Conservation (phyloP, 2,113 vertebrate species). For the Xyliphius kryptos region DNA sequence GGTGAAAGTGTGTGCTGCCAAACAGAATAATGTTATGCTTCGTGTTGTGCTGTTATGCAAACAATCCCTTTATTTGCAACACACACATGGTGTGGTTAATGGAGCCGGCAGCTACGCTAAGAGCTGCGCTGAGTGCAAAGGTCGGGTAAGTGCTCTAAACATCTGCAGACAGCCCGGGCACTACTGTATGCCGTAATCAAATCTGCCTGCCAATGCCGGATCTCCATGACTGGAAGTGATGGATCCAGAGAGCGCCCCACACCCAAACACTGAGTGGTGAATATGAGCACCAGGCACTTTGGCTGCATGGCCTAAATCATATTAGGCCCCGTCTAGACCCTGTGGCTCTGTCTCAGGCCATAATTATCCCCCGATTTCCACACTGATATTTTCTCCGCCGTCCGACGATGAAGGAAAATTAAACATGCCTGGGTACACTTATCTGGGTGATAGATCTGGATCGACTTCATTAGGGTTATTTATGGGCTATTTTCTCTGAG, state of each 20-base stretch:
- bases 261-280: constrained; percentile 38
- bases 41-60: constrained; percentile 18
- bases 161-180: constrained; percentile 37
- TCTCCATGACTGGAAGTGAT: constrained; percentile 44
- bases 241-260: constrained; percentile 30
- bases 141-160: constrained; percentile 19
- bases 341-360: constrained; percentile 37
- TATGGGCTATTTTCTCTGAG: constrained; percentile 14
- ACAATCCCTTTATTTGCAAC: constrained; percentile 15
- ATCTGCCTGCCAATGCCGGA: constrained; percentile 35
- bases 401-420: constrained; percentile 28
- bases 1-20: neutral
- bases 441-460: constrained; percentile 30
- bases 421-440: constrained; percentile 23
- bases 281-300: constrained; percentile 37
- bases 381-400: constrained; percentile 24
- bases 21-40: constrained; percentile 11
- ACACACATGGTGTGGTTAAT: constrained; percentile 18
- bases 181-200: constrained; percentile 38
- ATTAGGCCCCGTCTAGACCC: constrained; percentile 41
- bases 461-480: constrained; percentile 34
- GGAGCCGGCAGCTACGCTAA: constrained; percentile 24
- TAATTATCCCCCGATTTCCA: constrained; percentile 39
- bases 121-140: constrained; percentile 24
- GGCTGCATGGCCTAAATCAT: constrained; percentile 36